Evolutionary conservation across 2,888 invertebrate genomes (phyloP).

Genomic region (Achlya flavicornis): DNA sequence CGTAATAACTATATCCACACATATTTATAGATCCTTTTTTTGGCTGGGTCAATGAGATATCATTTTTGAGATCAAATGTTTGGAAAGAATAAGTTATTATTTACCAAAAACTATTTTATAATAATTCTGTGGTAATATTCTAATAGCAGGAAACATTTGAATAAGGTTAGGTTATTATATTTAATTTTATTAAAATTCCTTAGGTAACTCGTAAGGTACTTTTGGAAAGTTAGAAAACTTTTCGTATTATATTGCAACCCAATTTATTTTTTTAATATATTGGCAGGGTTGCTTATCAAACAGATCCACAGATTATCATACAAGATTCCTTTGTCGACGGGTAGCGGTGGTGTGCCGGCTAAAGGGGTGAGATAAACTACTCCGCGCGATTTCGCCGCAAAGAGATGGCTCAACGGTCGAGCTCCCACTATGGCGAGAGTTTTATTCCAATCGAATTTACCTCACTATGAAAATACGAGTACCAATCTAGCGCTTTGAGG

Average conservation of each 20-base stretch:
- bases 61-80: no score
- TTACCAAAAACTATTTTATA: no score
- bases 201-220: not conserved
- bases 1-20: constrained; percentile 11
- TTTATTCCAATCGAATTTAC: constrained; percentile 79
- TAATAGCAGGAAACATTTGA: no score
- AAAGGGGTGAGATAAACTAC: constrained; percentile 75
- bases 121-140: no score
- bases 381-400: constrained; percentile 76
- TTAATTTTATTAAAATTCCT: no score
- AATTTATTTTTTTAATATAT: not conserved
- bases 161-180: no score
- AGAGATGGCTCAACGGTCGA: constrained; percentile 76
- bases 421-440: constrained; percentile 60
- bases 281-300: constrained; percentile 43
- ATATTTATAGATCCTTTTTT: not conserved
- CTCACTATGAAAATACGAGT: constrained; percentile 59
- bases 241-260: not conserved
- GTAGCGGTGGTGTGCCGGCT: constrained; percentile 42
- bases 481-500: constrained; percentile 34
- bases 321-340: constrained; percentile 67
- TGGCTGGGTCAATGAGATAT: no score
- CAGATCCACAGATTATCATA: constrained; percentile 70
- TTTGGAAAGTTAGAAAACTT: not conserved
- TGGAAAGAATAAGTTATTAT: no score